Conservation (phyloP, 2,888 invertebrate genomes). For the Cryptus viduatorius region DNA sequence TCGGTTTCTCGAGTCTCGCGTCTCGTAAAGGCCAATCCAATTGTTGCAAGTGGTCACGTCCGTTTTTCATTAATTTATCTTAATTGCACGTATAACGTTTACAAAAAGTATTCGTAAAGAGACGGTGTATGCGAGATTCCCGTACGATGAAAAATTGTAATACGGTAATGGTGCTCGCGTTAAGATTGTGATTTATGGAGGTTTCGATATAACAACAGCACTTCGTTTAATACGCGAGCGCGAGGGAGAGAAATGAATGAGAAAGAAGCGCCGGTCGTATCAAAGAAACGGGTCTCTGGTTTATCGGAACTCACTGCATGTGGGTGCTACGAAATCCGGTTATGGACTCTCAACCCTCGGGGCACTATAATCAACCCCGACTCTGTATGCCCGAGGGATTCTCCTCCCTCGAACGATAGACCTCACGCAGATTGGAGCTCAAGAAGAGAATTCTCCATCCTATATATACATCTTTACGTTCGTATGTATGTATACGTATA, state of each 20-base stretch:
- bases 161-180: slow-evolving; percentile 33
- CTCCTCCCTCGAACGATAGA: slow-evolving; percentile 34
- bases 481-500: neutral
- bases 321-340: slow-evolving; percentile 68
- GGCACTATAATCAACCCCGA: slow-evolving; percentile 67
- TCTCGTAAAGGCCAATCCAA: slow-evolving; percentile 56
- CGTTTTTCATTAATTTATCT: slow-evolving; percentile 59
- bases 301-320: slow-evolving; percentile 57
- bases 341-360: slow-evolving; percentile 68
- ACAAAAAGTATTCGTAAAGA: slow-evolving; percentile 14
- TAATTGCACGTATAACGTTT: slow-evolving; percentile 50
- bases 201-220: slow-evolving; percentile 35
- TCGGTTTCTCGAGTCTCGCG: neutral
- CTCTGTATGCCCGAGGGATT: slow-evolving; percentile 16
- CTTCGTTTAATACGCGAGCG: neutral
- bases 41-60: slow-evolving; percentile 60
- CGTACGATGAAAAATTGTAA: slow-evolving; percentile 24
- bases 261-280: slow-evolving; percentile 37
- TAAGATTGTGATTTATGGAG: slow-evolving; percentile 50
- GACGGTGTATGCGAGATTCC: neutral
- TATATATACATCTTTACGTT: slow-evolving; percentile 10
- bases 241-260: neutral
- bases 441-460: slow-evolving; percentile 44
- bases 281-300: slow-evolving; percentile 59
- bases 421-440: slow-evolving; percentile 55